Base-by-base conservation (phyloP, 2,888 invertebrate genomes). In the Panzeria rudis region DNA sequence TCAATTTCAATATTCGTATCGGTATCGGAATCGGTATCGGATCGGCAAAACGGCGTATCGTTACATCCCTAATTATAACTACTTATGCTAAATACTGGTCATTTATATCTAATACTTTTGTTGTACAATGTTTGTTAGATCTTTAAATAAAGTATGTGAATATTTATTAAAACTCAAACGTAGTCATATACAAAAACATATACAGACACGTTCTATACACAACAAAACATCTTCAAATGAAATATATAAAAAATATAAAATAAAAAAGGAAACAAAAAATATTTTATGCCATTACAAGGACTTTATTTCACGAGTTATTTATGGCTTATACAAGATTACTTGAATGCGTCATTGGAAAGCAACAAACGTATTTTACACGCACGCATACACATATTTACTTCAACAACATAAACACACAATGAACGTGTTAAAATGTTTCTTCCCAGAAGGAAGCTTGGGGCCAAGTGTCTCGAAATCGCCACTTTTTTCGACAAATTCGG, bases 221-320 rank as follows among this genome's bases (percentile, higher is more conserved):
- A 76, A 66, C 20, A 76, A 76, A 56, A 73, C 29, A 54, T 29
- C 11, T 13, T 17, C 64, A 64, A 75, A 17, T 64, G 23, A 25
- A 62, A 52, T 52, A 62, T 13, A 23, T 29, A 41, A 64, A 61
- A 20, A 66, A 56, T 25, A 62, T 20, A 50, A 32, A 50, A n/a
- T 29, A 44, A 23, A 7, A n/a, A 35, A 32, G n/a, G 44, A 52
- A 54, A 80, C n/a, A 82, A 56, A 72, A 66, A 61, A 68, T 83
- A 69, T 50, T 59, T 29, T 64, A 3, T 41, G 54, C 44, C 64
- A 84, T 84, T 76, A 79, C 76, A 84, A 76, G 80, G 76, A 80
- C 84, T 76, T 76, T 41, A 84, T 78, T 78, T 79, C 79, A 84
- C 83, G 84, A 86, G 84, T 86, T 83, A 85, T 85, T 86, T 85